Evolutionary conservation across 2,113 vertebrate genomes (phyloP), one percentile per base, ranked within the genome.

Genomic region (Camelus bactrianus): DNA sequence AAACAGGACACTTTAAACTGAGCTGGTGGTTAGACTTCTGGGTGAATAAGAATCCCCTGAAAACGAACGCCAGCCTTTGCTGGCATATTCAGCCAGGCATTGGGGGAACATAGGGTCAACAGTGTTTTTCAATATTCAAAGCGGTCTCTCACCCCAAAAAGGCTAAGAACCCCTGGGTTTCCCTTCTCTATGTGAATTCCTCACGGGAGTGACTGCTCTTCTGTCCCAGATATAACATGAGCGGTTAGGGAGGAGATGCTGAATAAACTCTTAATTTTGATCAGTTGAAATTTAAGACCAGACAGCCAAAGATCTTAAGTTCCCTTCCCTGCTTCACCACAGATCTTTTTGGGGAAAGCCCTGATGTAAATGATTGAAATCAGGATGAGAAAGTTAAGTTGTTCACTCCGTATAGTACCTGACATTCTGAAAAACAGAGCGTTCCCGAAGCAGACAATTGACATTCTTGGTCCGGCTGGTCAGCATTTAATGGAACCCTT

Each of bases 401-500:
- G 22, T 30, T 58, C 28, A 20, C 32, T 64, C 58, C 64, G 32
- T 28, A 6, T 2, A 81, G 60, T 22, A 38, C 11, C 22, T 95
- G 92, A 30, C 76, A 35, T 56, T 81, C 72, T 56, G 22, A 50
- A 17, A 91, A 91, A 75, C 52, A 85, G 30, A n/a, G 69, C 32
- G 28, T 69, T 58, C 48, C 30, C 56, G 5, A 15, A 58, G 32
- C 26, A 76, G 48, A 81, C 52, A 54, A n/a, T 28, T n/a, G 92
- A 67, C 65, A 48, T 77, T 89, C 52, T 30, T 20, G 30, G 77
- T 70, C 86, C 77, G 20, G 11, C 65, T 64, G 52, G 81, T 48
- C 76, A 86, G 32, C 46, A 70, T 96, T 73, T 91, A 60, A 64
- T 73, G 22, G 76, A 86, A 93, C 30, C 50, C 24, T 90, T 75